phyloP scores from a whole-genome alignment of 2,797 vertebrate genomes.

The Orientallactaga sibirica region DNA sequence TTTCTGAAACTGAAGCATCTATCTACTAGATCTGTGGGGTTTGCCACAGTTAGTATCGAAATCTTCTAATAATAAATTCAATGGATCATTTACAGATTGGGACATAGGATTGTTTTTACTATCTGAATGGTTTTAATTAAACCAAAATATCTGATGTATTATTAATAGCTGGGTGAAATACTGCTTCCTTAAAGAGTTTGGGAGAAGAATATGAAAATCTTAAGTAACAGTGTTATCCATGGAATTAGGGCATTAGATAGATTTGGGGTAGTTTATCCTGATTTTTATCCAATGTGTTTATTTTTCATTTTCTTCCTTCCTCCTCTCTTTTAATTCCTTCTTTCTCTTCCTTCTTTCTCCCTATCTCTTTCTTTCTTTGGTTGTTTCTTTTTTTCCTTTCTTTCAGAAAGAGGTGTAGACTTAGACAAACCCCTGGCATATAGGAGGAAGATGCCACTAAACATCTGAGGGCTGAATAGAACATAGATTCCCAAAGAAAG shows the following conservation, averaged over 20 bases:
- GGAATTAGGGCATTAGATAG: not conserved
- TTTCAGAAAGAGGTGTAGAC: not conserved
- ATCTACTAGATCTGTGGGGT: not conserved
- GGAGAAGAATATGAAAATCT: not conserved
- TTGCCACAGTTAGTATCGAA: not conserved
- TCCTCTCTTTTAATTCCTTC: too few species aligned
- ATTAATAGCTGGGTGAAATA: not conserved
- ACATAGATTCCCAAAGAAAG: not conserved
- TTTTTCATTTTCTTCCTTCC: too few species aligned
- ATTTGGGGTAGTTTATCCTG: not conserved
- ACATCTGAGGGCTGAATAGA: not conserved
- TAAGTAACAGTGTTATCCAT: not conserved
- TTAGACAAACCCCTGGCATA: not conserved
- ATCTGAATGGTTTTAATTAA: slow-evolving; percentile 48
- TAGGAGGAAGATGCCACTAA: too few species aligned
- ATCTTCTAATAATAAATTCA: not conserved
- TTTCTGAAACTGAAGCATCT: not conserved
- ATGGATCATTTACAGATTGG: not conserved
- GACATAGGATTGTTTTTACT: slow-evolving; percentile 7
- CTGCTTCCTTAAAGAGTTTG: not conserved
- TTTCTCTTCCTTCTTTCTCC: too few species aligned
- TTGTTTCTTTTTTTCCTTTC: too few species aligned
- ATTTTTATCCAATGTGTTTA: not conserved
- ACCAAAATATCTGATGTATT: not conserved
- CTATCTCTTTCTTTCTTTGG: too few species aligned